phyloP scores from a whole-genome alignment of 2,113 vertebrate genomes.

The Isichthys henryi region DNA sequence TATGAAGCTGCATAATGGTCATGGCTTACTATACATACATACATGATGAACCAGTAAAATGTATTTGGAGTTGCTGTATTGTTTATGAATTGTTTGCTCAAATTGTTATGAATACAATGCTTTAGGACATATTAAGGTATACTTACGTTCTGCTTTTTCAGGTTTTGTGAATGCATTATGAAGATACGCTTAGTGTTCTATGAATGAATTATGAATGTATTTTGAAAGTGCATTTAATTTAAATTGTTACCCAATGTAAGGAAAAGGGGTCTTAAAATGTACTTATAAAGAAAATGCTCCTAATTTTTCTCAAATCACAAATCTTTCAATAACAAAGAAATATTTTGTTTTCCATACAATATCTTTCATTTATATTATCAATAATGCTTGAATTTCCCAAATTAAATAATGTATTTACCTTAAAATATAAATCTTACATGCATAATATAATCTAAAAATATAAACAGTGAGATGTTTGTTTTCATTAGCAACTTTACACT shows the following conservation, averaged over 20 bases:
- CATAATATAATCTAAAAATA: background rate
- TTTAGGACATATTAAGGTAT: too few species aligned
- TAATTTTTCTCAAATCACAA: background rate
- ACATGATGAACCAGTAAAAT: too few species aligned
- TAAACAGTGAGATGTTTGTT: background rate
- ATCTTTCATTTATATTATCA: background rate
- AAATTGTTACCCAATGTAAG: background rate
- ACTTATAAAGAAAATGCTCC: background rate
- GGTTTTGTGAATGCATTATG: background rate
- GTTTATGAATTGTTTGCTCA: too few species aligned
- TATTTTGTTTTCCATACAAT: background rate
- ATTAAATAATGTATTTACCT: background rate
- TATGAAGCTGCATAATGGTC: background rate
- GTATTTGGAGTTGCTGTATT: too few species aligned
- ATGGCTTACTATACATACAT: too few species aligned
- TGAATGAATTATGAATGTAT: background rate
- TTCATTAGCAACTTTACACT: background rate
- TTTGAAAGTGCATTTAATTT: background rate
- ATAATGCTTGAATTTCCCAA: background rate
- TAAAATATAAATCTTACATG: background rate
- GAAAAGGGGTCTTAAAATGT: background rate
- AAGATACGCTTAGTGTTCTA: background rate
- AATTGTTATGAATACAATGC: too few species aligned
- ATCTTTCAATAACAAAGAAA: background rate
- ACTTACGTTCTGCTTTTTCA: too few species aligned